Conservation (phyloP, 2,888 invertebrate species). For the Drosophila imparisetae region DNA sequence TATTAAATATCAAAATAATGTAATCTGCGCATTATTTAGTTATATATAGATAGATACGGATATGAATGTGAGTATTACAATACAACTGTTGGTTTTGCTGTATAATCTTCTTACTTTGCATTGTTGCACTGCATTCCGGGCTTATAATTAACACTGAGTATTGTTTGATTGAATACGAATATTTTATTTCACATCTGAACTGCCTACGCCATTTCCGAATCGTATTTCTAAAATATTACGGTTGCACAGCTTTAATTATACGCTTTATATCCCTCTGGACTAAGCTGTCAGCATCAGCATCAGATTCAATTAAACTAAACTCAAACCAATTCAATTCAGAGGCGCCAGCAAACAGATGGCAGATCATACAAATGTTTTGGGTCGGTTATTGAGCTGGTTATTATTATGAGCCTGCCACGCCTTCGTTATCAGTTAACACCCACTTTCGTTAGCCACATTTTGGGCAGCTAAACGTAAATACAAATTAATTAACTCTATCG, state of each 20-base stretch:
- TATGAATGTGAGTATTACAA: not conserved
- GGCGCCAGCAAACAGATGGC: not conserved
- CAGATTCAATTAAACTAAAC: slow-evolving; percentile 20
- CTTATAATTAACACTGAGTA: not conserved
- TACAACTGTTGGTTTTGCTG: not conserved
- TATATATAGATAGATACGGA: not conserved
- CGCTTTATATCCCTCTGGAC: not conserved
- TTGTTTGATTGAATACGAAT: not conserved
- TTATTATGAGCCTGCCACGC: slow-evolving; percentile 27
- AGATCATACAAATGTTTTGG: slow-evolving; percentile 27
- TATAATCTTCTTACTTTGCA: not conserved
- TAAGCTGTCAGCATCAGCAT: not conserved
- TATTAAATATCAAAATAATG: not conserved
- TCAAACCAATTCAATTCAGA: slow-evolving; percentile 1
- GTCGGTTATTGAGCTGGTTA: slow-evolving; percentile 16
- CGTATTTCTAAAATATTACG: not conserved
- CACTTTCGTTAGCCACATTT: slow-evolving; percentile 3
- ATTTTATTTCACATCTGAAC: not conserved
- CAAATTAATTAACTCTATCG: slow-evolving; percentile 76
- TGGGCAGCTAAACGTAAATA: slow-evolving; percentile 58
- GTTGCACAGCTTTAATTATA: not conserved
- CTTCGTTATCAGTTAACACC: not conserved
- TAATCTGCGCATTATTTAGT: not conserved
- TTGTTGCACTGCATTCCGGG: not conserved
- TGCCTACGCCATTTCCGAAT: not conserved